Percentiles rank a stretch among this genome's conserved stretches.
Evolutionary conservation across 2,888 invertebrate species (phyloP).

Genomic region (Gastrophysa polygoni): DNA sequence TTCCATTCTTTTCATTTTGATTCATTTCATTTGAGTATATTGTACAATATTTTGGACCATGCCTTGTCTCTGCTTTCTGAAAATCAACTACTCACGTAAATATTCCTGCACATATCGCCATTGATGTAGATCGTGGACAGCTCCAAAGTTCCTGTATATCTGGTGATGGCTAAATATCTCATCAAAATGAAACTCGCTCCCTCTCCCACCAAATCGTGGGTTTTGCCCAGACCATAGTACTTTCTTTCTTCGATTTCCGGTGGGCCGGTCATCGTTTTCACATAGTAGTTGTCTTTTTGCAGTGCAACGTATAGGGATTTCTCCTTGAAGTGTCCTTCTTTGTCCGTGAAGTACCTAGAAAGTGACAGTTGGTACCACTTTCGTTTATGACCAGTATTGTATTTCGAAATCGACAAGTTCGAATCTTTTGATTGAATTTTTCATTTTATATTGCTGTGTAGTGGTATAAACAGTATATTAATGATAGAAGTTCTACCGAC

Average conservation of each 20-base stretch:
- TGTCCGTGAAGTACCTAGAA: conserved; percentile 55
- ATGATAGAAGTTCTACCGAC: too few relatives aligned
- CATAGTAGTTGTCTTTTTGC: conserved; percentile 64
- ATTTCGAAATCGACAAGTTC: too few relatives aligned
- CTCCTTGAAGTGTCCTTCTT: conserved; percentile 58
- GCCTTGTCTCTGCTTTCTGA: neutral
- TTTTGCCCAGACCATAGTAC: conserved; percentile 61
- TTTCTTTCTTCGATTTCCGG: conserved; percentile 59
- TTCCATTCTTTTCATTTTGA: too few relatives aligned
- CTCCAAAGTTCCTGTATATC: conserved; percentile 63
- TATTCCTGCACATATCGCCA: conserved; percentile 65
- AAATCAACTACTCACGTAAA: conserved; percentile 62
- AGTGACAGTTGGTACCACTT: too few relatives aligned
- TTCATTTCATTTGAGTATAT: too few relatives aligned
- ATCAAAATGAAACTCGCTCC: conserved; percentile 67
- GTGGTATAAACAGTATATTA: too few relatives aligned
- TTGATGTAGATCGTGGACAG: conserved; percentile 65
- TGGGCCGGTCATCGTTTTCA: conserved; percentile 60
- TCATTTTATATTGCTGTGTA: too few relatives aligned
- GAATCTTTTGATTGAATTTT: too few relatives aligned
- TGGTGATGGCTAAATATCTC: conserved; percentile 64
- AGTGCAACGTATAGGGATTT: conserved; percentile 63
- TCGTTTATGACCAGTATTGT: too few relatives aligned
- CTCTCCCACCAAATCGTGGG: conserved; percentile 65
- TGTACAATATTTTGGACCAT: too few relatives aligned